A percentile compares a stretch with the other conserved stretches of the same genome.
These are phyloP conservation scores for Momotus momota DNA, from an alignment of 2,797 vertebrate species.

Conservation along the genomic window DNA sequence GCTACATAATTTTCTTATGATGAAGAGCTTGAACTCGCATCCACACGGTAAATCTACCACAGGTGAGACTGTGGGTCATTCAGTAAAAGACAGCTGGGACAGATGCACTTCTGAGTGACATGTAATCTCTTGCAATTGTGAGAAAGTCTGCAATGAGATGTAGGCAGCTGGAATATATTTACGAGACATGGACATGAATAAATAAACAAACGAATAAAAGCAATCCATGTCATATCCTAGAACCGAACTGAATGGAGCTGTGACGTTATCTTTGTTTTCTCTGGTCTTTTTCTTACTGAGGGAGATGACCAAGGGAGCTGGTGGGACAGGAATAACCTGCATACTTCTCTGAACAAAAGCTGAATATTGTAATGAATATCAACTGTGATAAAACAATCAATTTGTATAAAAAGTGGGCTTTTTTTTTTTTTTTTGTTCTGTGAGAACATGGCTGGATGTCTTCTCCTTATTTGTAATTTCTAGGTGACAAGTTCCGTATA, in stretches of 20 bases:
- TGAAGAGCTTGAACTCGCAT: neutral
- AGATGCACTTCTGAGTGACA: neutral
- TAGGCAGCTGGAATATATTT: neutral
- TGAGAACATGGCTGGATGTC: neutral
- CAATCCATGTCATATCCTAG: neutral
- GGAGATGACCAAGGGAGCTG: neutral
- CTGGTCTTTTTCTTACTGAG: neutral
- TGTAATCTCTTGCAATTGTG: neutral
- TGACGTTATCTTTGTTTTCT: neutral
- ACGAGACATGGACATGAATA: neutral
- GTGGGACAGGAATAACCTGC: neutral
- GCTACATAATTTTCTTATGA: neutral
- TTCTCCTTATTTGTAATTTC: neutral
- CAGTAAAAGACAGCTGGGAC: neutral
- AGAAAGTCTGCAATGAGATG: neutral
- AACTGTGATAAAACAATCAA: neutral
- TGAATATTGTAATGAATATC: neutral
- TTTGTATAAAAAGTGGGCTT: neutral
- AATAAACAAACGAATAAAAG: neutral
- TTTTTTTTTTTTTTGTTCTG: too few relatives aligned
- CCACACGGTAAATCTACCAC: neutral
- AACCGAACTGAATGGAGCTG: rapidly evolving
- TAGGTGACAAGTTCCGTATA: neutral
- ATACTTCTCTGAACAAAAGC: neutral
- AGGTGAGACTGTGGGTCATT: neutral